Conservation (phyloP, 2,888 invertebrate species). For the Orgyia antiqua region DNA sequence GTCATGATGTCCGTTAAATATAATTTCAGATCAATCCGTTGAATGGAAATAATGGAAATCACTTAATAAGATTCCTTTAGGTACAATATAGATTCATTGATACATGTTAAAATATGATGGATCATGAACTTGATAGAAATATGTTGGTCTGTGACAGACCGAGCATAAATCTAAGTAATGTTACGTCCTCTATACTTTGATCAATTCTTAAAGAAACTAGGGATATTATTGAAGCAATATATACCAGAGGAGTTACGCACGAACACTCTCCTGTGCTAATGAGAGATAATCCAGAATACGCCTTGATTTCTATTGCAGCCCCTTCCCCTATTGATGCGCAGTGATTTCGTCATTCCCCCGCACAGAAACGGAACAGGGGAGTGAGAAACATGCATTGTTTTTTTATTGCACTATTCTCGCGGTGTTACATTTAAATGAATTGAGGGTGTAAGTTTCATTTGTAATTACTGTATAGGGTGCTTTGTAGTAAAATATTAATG, state of each 20-base stretch:
- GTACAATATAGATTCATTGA: too few relatives aligned
- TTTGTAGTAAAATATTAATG: background rate
- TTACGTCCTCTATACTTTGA: too few relatives aligned
- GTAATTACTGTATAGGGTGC: slow-evolving; percentile 17
- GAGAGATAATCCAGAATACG: slow-evolving; percentile 58
- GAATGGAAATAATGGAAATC: too few relatives aligned
- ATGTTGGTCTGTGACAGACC: too few relatives aligned
- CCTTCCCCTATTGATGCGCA: slow-evolving; percentile 13
- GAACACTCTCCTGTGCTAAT: slow-evolving; percentile 53
- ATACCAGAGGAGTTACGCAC: slow-evolving; percentile 36
- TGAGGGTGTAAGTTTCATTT: slow-evolving; percentile 21
- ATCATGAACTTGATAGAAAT: too few relatives aligned
- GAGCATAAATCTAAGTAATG: too few relatives aligned
- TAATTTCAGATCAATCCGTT: too few relatives aligned
- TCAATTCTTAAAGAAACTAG: too few relatives aligned
- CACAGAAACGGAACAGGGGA: background rate
- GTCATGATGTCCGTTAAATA: too few relatives aligned
- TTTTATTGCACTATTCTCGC: slow-evolving; percentile 29
- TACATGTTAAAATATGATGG: too few relatives aligned
- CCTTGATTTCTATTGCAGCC: slow-evolving; percentile 20
- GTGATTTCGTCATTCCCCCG: slow-evolving; percentile 11
- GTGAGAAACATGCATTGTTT: slow-evolving; percentile 17
- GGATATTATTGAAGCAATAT: too few relatives aligned
- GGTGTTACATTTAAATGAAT: slow-evolving; percentile 27
- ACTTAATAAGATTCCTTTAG: too few relatives aligned